Evolutionary conservation across 1,140 invertebrate genomes (phyloP).

Genomic region (Zaprionus ghesquierei): DNA sequence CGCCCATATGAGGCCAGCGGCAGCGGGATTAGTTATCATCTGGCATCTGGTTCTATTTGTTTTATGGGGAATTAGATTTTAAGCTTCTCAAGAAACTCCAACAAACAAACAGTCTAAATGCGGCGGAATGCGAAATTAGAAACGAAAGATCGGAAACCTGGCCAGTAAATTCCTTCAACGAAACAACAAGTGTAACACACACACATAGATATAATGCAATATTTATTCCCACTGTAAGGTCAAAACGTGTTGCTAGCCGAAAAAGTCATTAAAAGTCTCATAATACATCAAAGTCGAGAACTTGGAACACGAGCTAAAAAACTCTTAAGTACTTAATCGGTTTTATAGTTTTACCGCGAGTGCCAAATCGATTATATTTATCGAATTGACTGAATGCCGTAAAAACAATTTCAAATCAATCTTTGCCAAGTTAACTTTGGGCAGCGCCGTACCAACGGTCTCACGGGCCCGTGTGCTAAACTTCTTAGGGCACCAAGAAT

Average conservation of each 20-base stretch:
- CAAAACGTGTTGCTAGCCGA: neutral
- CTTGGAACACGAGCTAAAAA: neutral
- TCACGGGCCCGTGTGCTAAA: too few species aligned
- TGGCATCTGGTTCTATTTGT: conserved; percentile 36
- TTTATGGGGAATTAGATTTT: conserved; percentile 24
- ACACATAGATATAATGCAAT: neutral
- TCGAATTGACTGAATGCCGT: neutral
- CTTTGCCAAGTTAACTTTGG: too few species aligned
- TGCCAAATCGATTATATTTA: neutral
- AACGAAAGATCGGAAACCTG: conserved; percentile 1
- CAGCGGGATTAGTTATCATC: conserved; percentile 32
- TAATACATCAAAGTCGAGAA: neutral
- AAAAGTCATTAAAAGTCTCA: neutral
- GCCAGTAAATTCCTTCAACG: neutral
- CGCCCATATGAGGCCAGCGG: neutral
- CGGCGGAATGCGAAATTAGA: neutral
- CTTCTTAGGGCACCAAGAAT: too few species aligned
- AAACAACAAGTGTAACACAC: neutral
- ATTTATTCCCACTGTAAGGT: neutral
- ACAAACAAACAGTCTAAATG: conserved; percentile 26
- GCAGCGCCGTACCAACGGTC: too few species aligned
- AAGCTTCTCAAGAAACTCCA: conserved; percentile 3
- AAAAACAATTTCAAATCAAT: neutral
- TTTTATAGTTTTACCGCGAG: neutral
- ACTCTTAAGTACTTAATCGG: neutral